These are phyloP conservation scores for Lasioglossum villosulum DNA, from an alignment of 2,888 invertebrate species.

Conservation along the genomic window DNA sequence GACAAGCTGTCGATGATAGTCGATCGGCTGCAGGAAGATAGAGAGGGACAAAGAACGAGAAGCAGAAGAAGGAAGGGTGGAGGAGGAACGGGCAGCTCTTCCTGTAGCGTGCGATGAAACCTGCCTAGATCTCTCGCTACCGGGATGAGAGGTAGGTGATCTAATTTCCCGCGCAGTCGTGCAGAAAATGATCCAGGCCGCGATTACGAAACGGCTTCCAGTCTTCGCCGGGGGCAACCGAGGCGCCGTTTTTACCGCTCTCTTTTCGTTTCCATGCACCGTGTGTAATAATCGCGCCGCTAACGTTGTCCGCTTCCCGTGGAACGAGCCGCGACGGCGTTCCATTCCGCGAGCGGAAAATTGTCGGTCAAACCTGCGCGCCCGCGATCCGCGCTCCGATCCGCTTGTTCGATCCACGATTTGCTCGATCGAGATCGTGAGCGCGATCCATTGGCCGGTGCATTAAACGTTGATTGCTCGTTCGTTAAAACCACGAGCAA, in stretches of 20 bases:
- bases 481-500: not conserved
- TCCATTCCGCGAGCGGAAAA: constrained; percentile 56
- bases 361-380: constrained; percentile 34
- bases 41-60: not conserved
- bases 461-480: not conserved
- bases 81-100: constrained; percentile 57
- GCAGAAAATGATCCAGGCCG: constrained; percentile 83
- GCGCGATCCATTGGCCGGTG: not conserved
- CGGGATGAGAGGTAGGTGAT: constrained; percentile 82
- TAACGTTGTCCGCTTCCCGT: constrained; percentile 70
- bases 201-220: constrained; percentile 84
- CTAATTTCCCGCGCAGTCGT: constrained; percentile 84
- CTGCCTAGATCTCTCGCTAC: constrained; percentile 78
- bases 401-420: not conserved
- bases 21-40: not conserved
- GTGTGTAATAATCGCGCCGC: constrained; percentile 61
- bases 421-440: not conserved
- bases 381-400: constrained; percentile 9
- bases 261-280: constrained; percentile 71
- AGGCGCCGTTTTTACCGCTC: constrained; percentile 75
- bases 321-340: constrained; percentile 59
- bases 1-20: constrained; percentile 64
- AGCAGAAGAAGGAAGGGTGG: constrained; percentile 5
- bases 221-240: constrained; percentile 80
- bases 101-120: constrained; percentile 73